These are phyloP conservation scores for Lutraria rhynchaena DNA, from an alignment of 1,140 invertebrate genomes.

Conservation along the genomic window DNA sequence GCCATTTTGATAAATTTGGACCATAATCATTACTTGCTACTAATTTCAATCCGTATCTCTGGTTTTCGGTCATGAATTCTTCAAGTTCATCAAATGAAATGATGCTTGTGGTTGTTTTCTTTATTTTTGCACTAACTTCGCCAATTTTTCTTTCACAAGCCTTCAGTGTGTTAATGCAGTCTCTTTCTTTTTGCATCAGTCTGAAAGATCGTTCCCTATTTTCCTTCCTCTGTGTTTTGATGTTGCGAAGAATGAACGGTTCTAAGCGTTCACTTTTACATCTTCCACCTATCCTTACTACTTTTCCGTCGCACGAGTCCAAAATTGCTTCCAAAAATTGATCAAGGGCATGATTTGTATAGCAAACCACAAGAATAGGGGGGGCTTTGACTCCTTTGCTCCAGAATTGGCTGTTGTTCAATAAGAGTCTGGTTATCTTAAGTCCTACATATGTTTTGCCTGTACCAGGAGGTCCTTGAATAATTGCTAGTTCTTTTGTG, in stretches of 20 bases:
- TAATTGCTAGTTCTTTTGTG: conserved; percentile 85
- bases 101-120: conserved; percentile 8
- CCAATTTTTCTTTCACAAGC: conserved; percentile 46
- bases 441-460: conserved; percentile 81
- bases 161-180: conserved; percentile 41
- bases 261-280: conserved; percentile 83
- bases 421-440: conserved; percentile 79
- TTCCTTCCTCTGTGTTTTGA: conserved; percentile 18
- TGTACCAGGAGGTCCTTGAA: conserved; percentile 86
- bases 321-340: conserved; percentile 90
- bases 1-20: not conserved
- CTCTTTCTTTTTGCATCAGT: conserved; percentile 16
- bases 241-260: conserved; percentile 52
- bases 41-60: conserved; percentile 7
- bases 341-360: conserved; percentile 94
- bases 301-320: conserved; percentile 69
- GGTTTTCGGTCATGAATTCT: conserved; percentile 45
- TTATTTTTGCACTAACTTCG: conserved; percentile 30
- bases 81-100: conserved; percentile 8
- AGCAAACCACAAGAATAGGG: conserved; percentile 91
- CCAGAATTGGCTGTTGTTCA: conserved; percentile 77
- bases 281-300: conserved; percentile 89
- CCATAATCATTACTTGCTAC: not conserved
- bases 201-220: not conserved
- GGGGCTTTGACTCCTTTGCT: conserved; percentile 38